Base-by-base conservation (phyloP, 2,113 vertebrate genomes). In the Ramphastos sulfuratus region DNA sequence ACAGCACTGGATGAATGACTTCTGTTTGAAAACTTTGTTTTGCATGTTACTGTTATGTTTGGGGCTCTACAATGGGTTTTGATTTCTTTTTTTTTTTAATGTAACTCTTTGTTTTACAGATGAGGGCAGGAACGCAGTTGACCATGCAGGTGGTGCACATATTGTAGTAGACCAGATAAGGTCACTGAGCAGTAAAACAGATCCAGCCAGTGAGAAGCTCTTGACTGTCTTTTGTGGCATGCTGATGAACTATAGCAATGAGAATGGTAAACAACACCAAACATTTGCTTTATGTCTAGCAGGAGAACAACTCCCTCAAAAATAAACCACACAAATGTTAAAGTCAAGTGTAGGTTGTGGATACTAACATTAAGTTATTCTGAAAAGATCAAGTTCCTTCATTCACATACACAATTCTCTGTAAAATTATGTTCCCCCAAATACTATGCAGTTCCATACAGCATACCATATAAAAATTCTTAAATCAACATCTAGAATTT, bases 211-310 rank as follows among this genome's bases (percentile, higher is more conserved):
- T 98, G 98, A 99, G 99, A 99, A 99, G 98, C 99, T 99, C 98
- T 99, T 99, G 99, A 99, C 99, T 99, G 99, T 99, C 98, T 99
- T 99, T 99, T 99, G 99, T 99, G 99, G 99, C 99, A 99, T 99
- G 99, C 99, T 99, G 99, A 99, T 99, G 99, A 99, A 99, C 99
- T 99, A 99, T 99, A 99, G 99, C 99, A 99, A 99, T 99, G 99
- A 99, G 98, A 99, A 99, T 99, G 99, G 99, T 99, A 99, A 99
- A 98, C 97, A 96, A 97, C 96, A 97, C 90, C 58, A 16, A 97
- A 97, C 97, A 96, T 97, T 98, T 97, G 94, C 97, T 98, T 98
- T 98, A 92, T 98, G 94, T 98, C 94, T 97, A 93, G 94, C 96
- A 97, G 94, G 94, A 97, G 82, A 94, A 86, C 79, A 78, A 83